Base-by-base conservation (phyloP, 2,888 invertebrate species). In the Rosalia funebris region DNA sequence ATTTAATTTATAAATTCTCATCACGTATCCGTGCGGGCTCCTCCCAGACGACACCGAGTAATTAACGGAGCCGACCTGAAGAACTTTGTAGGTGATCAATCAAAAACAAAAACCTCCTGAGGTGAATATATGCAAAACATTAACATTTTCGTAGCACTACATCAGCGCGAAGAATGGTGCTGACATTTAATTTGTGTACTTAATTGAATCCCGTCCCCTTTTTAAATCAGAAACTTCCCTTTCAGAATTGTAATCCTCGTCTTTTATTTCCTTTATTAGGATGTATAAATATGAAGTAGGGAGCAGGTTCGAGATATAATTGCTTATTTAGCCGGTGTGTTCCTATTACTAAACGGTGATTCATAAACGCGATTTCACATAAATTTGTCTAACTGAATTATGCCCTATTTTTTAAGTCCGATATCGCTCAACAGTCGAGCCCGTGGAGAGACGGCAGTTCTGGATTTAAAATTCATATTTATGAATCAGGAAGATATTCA, bases 101-200 rank as follows among this genome's bases (percentile, higher is more conserved):
- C 42, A 53, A 53, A 42, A 53, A 41, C 11, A 20, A 39, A 36
- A 32, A 42, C 16, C 41, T 14, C 37, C 42, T 17, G 42, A 41
- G 32, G 53, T 42, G 42, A 17, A 61, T 61, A 64, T 57, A 54
- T 61, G 53, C 57, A 39, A 39, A 41, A 52, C 50, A 57, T 68
- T 59, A 60, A 57, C 62, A 61, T 60, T 60, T 62, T 54, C 45
- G 58, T 50, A 58, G 68, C 68, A 77, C 73, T 76, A 74, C 73
- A 77, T 77, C 75, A 77, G 66, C 63, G 65, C 69, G 65, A 68
- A 71, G 76, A 74, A 75, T 79, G 78, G 73, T 65, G 71, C 73
- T 79, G 79, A 79, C 79, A 73, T 78, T 77, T 78, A 79, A 79
- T 79, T 78, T 77, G 77, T 75, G 74, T 73, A 77, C 75, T 76